phyloP scores from a whole-genome alignment of 2,888 invertebrate species.

The Acanthacorydalis orientalis region DNA sequence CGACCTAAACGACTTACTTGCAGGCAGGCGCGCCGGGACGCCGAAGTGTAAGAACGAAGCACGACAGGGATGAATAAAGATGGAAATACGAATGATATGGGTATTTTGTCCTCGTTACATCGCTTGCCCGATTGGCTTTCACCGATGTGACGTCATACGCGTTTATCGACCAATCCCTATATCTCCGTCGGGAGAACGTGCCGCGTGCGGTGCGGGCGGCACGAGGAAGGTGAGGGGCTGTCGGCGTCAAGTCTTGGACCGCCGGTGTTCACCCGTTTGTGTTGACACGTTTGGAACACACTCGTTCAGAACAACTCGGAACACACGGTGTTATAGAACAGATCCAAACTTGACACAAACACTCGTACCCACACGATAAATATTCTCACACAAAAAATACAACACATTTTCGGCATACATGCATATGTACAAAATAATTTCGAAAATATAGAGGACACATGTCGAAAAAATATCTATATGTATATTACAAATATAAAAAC shows the following conservation, averaged over 20 bases:
- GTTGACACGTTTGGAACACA: neutral
- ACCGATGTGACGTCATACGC: constrained; percentile 3
- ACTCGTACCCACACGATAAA: no score
- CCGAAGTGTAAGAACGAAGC: no score
- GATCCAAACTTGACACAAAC: no score
- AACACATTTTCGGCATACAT: no score
- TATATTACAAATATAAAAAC: no score
- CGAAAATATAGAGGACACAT: no score
- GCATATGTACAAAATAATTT: no score
- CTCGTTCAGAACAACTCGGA: constrained; percentile 1
- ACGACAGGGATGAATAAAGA: no score
- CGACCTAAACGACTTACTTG: no score
- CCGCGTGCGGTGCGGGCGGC: neutral
- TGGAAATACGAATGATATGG: neutral
- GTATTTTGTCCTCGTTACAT: neutral
- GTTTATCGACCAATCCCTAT: constrained; percentile 6
- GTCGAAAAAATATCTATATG: no score
- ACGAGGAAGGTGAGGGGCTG: neutral
- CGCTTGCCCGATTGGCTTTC: neutral
- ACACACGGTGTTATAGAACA: neutral
- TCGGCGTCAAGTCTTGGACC: neutral
- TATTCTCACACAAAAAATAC: no score
- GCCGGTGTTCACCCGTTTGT: neutral
- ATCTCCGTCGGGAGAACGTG: neutral
- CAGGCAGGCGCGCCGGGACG: no score